A percentile compares a stretch with the other conserved stretches of the same genome.
phyloP scores from a whole-genome alignment of 2,888 invertebrate genomes.

The Anaspis maculata region DNA sequence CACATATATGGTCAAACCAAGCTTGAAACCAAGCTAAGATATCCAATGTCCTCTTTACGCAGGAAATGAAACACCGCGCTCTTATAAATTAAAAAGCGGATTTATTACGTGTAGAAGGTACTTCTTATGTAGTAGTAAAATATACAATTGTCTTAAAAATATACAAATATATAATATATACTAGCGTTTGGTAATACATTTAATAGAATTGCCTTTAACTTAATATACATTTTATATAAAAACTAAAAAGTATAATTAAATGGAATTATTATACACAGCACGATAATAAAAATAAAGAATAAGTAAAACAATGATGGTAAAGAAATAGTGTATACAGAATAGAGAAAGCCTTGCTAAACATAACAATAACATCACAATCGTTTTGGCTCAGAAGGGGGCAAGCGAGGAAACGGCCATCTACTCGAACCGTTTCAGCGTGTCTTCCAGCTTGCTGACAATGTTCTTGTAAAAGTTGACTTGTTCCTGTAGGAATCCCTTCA shows the following conservation, averaged over 20 bases:
- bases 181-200: neutral
- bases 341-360: slow-evolving; percentile 1
- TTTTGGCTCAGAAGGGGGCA: slow-evolving; percentile 10
- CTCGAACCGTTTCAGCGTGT: slow-evolving; percentile 44
- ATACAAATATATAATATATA: slow-evolving; percentile 1
- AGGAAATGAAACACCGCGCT: too few relatives aligned
- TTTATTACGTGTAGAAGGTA: too few relatives aligned
- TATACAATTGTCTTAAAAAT: slow-evolving; percentile 2
- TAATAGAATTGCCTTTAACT: too few relatives aligned
- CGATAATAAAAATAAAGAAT: neutral
- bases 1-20: too few relatives aligned
- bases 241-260: too few relatives aligned
- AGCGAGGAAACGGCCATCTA: slow-evolving; percentile 10
- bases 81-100: too few relatives aligned
- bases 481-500: slow-evolving; percentile 77
- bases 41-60: too few relatives aligned
- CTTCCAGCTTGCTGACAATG: slow-evolving; percentile 65
- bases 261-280: neutral
- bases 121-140: too few relatives aligned
- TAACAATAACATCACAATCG: slow-evolving; percentile 11
- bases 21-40: too few relatives aligned
- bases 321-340: slow-evolving; percentile 2
- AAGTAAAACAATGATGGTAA: neutral
- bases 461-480: slow-evolving; percentile 91
- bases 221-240: too few relatives aligned